These are phyloP conservation scores for Oncorhynchus clarkii DNA, from an alignment of 2,113 vertebrate genomes.

Conservation along the genomic window DNA sequence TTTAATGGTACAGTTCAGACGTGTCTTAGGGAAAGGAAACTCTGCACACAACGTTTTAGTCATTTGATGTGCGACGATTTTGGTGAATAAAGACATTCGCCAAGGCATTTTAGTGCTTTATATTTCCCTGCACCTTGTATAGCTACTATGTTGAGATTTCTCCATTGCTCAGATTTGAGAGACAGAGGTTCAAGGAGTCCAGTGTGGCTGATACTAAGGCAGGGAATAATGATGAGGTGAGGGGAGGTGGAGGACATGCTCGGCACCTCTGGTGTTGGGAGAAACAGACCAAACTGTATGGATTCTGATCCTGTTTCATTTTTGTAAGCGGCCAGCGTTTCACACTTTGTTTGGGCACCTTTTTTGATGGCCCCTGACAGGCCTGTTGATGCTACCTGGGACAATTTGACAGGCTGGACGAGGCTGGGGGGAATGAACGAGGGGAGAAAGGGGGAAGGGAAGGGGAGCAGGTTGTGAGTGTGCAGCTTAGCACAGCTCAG, in stretches of 20 bases:
- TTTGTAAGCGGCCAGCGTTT: constrained; percentile 66
- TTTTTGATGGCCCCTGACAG: constrained; percentile 81
- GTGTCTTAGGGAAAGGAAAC: too few relatives aligned
- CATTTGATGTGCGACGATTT: too few relatives aligned
- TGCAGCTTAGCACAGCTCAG: constrained; percentile 62
- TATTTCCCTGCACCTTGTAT: too few relatives aligned
- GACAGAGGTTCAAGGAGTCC: constrained; percentile 4
- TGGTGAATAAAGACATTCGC: too few relatives aligned
- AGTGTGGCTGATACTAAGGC: too few relatives aligned
- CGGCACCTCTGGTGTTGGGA: not conserved
- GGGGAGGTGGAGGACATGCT: constrained; percentile 16
- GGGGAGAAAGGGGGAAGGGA: constrained; percentile 29
- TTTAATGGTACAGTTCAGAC: too few relatives aligned
- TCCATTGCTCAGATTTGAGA: too few relatives aligned
- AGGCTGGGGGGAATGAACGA: too few relatives aligned
- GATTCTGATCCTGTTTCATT: constrained; percentile 63
- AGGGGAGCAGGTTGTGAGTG: constrained; percentile 68
- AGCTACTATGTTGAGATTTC: too few relatives aligned
- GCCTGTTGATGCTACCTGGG: constrained; percentile 79
- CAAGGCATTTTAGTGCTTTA: too few relatives aligned
- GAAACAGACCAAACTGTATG: constrained; percentile 59
- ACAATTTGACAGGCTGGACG: constrained; percentile 82
- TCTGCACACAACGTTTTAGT: too few relatives aligned
- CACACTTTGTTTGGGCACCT: constrained; percentile 75
- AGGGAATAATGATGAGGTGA: constrained; percentile 16